Evolutionary conservation across 2,888 invertebrate genomes (phyloP).

Genomic region (Chouioia cunea): DNA sequence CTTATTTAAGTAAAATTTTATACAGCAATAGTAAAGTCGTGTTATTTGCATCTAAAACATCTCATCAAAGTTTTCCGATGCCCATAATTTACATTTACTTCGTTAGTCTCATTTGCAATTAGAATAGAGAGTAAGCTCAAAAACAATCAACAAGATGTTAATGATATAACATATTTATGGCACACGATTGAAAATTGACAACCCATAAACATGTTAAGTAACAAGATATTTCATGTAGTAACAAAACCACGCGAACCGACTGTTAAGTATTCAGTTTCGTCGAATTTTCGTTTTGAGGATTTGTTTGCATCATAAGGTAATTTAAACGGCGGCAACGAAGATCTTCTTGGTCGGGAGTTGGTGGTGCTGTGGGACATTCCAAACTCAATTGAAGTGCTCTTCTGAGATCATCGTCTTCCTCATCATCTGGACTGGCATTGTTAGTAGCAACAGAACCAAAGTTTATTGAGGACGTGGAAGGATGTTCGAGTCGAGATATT

Average conservation of each 20-base stretch:
- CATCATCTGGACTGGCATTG: constrained; percentile 52
- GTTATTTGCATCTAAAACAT: constrained; percentile 34
- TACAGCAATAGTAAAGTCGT: constrained; percentile 37
- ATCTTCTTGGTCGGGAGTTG: constrained; percentile 65
- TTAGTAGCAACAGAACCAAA: not conserved
- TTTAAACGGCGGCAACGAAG: constrained; percentile 61
- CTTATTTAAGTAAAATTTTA: constrained; percentile 45
- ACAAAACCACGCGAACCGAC: constrained; percentile 42
- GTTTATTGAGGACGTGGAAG: constrained; percentile 36
- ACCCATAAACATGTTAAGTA: constrained; percentile 17
- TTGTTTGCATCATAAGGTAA: constrained; percentile 55
- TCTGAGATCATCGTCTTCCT: constrained; percentile 69
- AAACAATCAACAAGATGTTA: constrained; percentile 44
- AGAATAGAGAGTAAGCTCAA: constrained; percentile 41
- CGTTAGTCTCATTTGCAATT: constrained; percentile 43
- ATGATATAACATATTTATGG: too few relatives aligned
- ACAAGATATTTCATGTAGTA: constrained; percentile 46
- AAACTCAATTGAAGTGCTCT: constrained; percentile 70
- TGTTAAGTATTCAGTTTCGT: constrained; percentile 65
- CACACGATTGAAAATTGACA: too few relatives aligned
- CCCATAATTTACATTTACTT: constrained; percentile 14
- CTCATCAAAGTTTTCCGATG: constrained; percentile 15
- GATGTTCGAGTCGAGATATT: constrained; percentile 54
- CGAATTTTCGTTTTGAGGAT: constrained; percentile 58
- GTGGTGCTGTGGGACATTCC: constrained; percentile 64